Base-by-base conservation (phyloP, 2,888 invertebrate species). In the Synanthedon formicaeformis region DNA sequence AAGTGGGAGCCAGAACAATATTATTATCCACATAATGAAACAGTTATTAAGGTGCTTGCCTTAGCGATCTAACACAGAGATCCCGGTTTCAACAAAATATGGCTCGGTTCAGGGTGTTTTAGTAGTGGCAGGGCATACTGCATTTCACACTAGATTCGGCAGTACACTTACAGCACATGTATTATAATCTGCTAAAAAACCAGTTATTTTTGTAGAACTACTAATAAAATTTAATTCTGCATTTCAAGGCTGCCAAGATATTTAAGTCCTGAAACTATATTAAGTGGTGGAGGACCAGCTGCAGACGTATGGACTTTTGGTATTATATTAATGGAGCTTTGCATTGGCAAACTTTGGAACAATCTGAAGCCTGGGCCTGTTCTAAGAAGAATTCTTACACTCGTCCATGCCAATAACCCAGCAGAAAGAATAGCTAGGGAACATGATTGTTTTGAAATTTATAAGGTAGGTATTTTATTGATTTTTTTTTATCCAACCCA, bases 261-360 rank as follows among this genome's bases (percentile, higher is more conserved):
- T 68, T 89, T 93, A 57, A 92, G 96, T 18, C 96, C 96, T 0
- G 96, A 96, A 82, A 91, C 94, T 41, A 91, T 95, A 62, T 70
- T 94, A 3, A 90, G 90, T 52, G 90, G 90, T 27, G 89, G 91
- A 52, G 93, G 94, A 51, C 90, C 92, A 0, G 94, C 96, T 75
- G 92, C 93, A 14, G 99, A 99, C 80, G 90, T 97, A 34, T 99
- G 99, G 99, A 93, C 96, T 1, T 83, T 97, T 56, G 99, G 97
- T n/a, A 92, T 99, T 55, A 91, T 98, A 55, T 75, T 98, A 40
- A 86, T 94, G 0, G 97, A 98, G 80, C 77, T 96, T 4, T 84
- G 93, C 55, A 80, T 96, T 48, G 91, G 92, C 57, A 87, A 90
- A 55, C 79, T 96, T 6, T 96, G 95, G 95, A 81, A 86, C 50